A percentile compares a stretch with the other conserved stretches of the same genome.
These are phyloP conservation scores for Sclerodermus sp. DNA, from an alignment of 2,888 invertebrate species.

Conservation along the genomic window DNA sequence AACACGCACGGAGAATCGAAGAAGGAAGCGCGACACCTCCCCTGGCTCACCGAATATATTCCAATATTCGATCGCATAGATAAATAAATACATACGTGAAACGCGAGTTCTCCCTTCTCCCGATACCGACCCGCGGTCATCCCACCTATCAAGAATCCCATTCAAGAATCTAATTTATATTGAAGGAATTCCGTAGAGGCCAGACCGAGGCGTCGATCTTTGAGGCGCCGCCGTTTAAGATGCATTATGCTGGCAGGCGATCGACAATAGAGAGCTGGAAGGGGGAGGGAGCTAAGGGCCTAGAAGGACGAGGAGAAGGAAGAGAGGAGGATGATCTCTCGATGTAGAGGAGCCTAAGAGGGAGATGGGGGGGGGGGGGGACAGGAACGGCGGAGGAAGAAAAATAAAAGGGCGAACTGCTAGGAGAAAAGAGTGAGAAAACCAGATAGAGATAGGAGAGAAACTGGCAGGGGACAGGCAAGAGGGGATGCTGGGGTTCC, in stretches of 20 bases:
- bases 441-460: too few species aligned
- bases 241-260: conserved; percentile 53
- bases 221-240: conserved; percentile 58
- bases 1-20: conserved; percentile 8
- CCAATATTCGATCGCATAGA: conserved; percentile 41
- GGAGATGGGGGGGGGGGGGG: neutral
- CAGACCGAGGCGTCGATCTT: conserved; percentile 54
- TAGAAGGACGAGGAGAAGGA: conserved; percentile 10
- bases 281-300: conserved; percentile 8
- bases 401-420: conserved; percentile 12
- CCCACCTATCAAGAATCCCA: conserved; percentile 33
- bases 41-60: conserved; percentile 21
- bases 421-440: too few species aligned
- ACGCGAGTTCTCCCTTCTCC: conserved; percentile 15
- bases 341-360: neutral
- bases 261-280: conserved; percentile 41
- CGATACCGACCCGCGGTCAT: conserved; percentile 20
- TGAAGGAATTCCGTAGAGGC: conserved; percentile 52
- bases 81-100: conserved; percentile 43
- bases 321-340: conserved; percentile 6
- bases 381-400: neutral
- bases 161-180: conserved; percentile 55
- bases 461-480: conserved; percentile 1
- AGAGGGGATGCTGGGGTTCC: conserved; percentile 38
- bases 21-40: conserved; percentile 1